phyloP scores from a whole-genome alignment of 2,113 vertebrate genomes.

The Oxyura jamaicensis region DNA sequence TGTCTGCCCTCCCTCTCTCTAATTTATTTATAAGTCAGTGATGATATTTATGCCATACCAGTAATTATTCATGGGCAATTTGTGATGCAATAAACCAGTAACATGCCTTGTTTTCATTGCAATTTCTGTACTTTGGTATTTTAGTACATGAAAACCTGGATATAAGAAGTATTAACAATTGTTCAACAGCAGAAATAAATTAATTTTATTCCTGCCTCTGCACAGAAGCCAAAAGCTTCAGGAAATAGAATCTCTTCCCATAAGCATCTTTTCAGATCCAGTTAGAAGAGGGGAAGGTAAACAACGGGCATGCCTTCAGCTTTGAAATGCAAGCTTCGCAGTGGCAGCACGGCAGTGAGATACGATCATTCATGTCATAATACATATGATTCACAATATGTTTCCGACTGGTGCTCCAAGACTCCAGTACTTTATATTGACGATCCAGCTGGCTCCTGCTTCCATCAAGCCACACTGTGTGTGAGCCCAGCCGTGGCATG shows the following conservation, averaged over 20 bases:
- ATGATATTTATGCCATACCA: conserved; percentile 20
- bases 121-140: conserved; percentile 23
- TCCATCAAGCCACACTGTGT: neutral
- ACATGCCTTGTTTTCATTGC: conserved; percentile 25
- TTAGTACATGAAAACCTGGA: conserved; percentile 28
- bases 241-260: conserved; percentile 40
- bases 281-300: conserved; percentile 15
- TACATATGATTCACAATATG: neutral
- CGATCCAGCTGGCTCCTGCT: neutral
- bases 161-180: conserved; percentile 47
- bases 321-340: neutral
- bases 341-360: neutral
- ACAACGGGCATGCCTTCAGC: neutral
- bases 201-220: conserved; percentile 55
- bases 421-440: neutral
- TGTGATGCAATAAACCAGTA: conserved; percentile 34
- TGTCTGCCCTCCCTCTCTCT: neutral
- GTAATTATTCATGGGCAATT: neutral
- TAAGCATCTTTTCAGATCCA: conserved; percentile 34
- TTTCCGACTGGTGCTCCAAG: neutral
- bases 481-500: neutral
- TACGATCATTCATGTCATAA: neutral
- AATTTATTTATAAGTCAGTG: conserved; percentile 14
- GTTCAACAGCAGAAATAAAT: conserved; percentile 36
- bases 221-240: conserved; percentile 47